Evolutionary conservation across 2,888 invertebrate genomes (phyloP).

Genomic region (Morpho helenor): DNA sequence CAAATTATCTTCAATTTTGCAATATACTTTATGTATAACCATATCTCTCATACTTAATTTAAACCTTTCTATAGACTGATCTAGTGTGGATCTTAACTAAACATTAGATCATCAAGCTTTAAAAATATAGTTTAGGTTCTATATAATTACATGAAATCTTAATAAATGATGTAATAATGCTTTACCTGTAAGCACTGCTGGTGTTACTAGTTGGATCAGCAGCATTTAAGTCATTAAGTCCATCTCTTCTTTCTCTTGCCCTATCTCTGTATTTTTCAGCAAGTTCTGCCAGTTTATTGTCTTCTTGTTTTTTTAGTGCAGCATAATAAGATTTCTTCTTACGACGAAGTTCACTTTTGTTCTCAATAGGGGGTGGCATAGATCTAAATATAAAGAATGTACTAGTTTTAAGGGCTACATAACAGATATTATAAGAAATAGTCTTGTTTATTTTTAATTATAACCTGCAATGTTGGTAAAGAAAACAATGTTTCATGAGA

Average conservation of each 20-base stretch:
- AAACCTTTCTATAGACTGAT: too few species aligned
- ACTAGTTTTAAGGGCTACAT: too few species aligned
- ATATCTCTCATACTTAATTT: too few species aligned
- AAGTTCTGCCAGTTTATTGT: conserved; percentile 95
- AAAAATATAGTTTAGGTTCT: too few species aligned
- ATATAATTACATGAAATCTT: not conserved
- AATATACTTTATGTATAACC: too few species aligned
- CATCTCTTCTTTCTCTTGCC: conserved; percentile 94
- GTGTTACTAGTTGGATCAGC: conserved; percentile 92
- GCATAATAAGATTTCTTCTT: conserved; percentile 98
- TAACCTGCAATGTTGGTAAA: too few species aligned
- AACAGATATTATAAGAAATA: too few species aligned
- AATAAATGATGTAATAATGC: not conserved
- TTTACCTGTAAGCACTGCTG: conserved; percentile 84
- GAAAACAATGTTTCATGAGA: too few species aligned
- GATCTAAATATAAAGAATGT: conserved; percentile 37
- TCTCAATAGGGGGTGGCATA: conserved; percentile 80
- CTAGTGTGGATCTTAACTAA: too few species aligned
- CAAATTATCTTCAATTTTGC: too few species aligned
- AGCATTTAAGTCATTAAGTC: conserved; percentile 89
- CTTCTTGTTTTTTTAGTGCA: conserved; percentile 95
- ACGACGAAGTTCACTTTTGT: conserved; percentile 89
- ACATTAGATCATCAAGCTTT: too few species aligned
- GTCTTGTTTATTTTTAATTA: too few species aligned
- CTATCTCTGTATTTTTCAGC: conserved; percentile 96